Conservation (phyloP, 2,888 invertebrate genomes). For the Pammene fasciana region DNA sequence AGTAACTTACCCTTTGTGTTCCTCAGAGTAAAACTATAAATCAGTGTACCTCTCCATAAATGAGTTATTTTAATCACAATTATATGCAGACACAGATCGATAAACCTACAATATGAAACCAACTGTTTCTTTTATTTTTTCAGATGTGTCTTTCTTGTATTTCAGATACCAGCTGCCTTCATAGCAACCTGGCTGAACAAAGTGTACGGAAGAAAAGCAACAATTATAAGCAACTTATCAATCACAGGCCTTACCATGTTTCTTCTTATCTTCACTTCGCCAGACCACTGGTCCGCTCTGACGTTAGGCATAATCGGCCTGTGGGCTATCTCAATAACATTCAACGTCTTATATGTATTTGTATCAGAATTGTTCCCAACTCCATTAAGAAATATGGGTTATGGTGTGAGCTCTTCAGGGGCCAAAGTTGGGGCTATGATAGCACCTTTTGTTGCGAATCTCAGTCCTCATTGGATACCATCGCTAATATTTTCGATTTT, state of each 20-base stretch:
- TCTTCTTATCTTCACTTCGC: constrained; percentile 51
- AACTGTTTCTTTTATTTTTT: neutral
- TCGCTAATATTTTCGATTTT: constrained; percentile 58
- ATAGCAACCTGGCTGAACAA: constrained; percentile 54
- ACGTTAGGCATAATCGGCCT: constrained; percentile 54
- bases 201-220: constrained; percentile 52
- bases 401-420: constrained; percentile 56
- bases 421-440: constrained; percentile 61
- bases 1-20: no score
- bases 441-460: constrained; percentile 61
- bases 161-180: constrained; percentile 56
- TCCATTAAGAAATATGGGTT: constrained; percentile 63
- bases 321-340: constrained; percentile 47
- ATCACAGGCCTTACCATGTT: constrained; percentile 53
- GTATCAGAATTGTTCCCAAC: constrained; percentile 66
- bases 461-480: constrained; percentile 59
- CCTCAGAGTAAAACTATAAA: no score
- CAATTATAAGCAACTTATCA: constrained; percentile 47
- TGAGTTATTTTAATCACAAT: no score
- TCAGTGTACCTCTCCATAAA: no score
- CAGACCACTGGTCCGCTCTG: constrained; percentile 51
- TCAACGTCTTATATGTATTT: constrained; percentile 54
- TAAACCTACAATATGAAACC: no score
- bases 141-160: constrained; percentile 32
- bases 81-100: no score